phyloP scores from a whole-genome alignment of 2,888 invertebrate genomes.

The Campopleginae sp. region DNA sequence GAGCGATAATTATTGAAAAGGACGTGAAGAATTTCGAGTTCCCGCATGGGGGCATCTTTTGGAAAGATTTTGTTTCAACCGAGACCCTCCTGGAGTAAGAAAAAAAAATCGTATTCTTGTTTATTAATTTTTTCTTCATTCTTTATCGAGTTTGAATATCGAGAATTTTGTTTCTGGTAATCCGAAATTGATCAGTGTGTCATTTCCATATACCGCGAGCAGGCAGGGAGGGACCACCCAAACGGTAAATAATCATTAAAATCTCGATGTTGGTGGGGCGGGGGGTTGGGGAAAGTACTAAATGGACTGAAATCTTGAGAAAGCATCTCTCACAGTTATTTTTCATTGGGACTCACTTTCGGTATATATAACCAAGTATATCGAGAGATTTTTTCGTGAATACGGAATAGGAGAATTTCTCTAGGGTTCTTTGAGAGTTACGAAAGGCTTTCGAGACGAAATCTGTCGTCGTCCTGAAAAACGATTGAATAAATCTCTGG shows the following conservation, averaged over 20 bases:
- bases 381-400: neutral
- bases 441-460: neutral
- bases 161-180: constrained; percentile 4
- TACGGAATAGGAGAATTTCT: neutral
- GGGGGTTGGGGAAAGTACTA: neutral
- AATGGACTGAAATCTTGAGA: constrained; percentile 11
- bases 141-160: constrained; percentile 13
- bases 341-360: constrained; percentile 12
- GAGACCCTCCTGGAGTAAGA: neutral
- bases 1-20: neutral
- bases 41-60: neutral
- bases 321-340: constrained; percentile 19
- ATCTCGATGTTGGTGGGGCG: neutral
- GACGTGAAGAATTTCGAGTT: constrained; percentile 13
- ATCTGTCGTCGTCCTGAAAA: constrained; percentile 25
- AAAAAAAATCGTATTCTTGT: neutral
- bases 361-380: neutral
- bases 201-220: neutral
- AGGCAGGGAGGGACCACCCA: constrained; percentile 25
- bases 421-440: neutral
- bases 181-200: neutral
- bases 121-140: neutral
- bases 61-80: neutral
- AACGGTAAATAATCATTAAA: constrained; percentile 24
- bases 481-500: constrained; percentile 42